Conservation (phyloP, 1,140 invertebrate genomes). For the Apolygus lucorum region DNA sequence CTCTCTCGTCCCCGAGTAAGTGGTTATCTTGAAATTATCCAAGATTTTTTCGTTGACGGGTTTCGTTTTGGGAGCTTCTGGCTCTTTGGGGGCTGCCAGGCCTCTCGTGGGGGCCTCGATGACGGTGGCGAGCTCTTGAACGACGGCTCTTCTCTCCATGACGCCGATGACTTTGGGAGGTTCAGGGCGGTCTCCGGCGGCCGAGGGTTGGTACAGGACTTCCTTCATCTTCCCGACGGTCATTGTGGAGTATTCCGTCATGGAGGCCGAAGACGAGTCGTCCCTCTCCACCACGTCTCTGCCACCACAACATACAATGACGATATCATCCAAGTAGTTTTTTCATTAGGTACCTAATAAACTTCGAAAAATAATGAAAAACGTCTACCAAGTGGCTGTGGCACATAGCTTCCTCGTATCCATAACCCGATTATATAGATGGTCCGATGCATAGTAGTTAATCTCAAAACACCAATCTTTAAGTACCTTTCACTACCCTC, state of each 20-base stretch:
- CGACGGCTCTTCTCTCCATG: neutral
- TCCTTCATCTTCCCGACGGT: constrained; percentile 32
- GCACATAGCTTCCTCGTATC: no score
- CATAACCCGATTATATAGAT: no score
- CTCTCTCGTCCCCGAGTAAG: constrained; percentile 25
- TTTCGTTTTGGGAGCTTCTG: neutral
- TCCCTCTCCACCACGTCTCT: constrained; percentile 38
- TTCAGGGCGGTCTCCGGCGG: constrained; percentile 1
- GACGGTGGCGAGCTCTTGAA: neutral
- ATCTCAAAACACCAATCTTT: no score
- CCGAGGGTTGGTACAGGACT: constrained; percentile 17
- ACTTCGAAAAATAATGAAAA: no score
- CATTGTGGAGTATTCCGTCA: constrained; percentile 38
- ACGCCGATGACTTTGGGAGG: constrained; percentile 11
- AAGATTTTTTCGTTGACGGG: constrained; percentile 15
- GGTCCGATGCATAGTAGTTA: no score
- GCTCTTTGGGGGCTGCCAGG: neutral
- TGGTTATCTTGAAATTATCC: constrained; percentile 33
- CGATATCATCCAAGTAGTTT: no score
- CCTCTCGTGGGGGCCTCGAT: neutral
- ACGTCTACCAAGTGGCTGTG: no score
- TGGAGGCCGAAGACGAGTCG: constrained; percentile 36
- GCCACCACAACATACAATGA: neutral
- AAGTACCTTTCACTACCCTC: no score
- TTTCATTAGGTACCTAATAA: no score